Conservation (phyloP, 2,888 invertebrate species). For the Ametastegia equiseti region DNA sequence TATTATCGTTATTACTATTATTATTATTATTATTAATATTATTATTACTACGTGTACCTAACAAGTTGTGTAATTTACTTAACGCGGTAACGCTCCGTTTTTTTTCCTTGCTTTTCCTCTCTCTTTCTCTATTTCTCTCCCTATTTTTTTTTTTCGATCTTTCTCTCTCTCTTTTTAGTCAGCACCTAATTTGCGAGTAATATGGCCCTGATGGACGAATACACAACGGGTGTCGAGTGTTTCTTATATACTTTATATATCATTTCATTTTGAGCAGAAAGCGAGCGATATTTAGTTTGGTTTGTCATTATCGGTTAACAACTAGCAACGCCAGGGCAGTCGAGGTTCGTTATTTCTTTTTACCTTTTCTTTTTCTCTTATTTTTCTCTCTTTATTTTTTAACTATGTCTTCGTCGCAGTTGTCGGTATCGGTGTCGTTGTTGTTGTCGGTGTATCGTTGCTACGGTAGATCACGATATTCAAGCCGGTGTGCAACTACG, state of each 20-base stretch:
- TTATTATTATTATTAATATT: constrained; percentile 22
- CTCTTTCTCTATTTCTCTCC: not conserved
- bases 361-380: too few relatives aligned
- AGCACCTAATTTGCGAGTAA: constrained; percentile 55
- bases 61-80: constrained; percentile 34
- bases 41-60: constrained; percentile 38
- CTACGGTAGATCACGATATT: not conserved
- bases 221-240: constrained; percentile 50
- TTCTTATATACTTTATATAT: constrained; percentile 37
- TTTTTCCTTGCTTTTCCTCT: not conserved
- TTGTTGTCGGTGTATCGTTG: not conserved
- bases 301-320: constrained; percentile 59
- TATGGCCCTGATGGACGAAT: constrained; percentile 55
- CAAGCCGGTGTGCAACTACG: constrained; percentile 10
- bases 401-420: not conserved
- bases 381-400: not conserved
- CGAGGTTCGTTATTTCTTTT: not conserved
- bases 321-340: constrained; percentile 57
- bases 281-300: constrained; percentile 61
- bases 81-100: constrained; percentile 13
- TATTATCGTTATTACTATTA: constrained; percentile 32
- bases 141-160: not conserved
- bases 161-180: constrained; percentile 24
- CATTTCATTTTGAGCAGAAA: constrained; percentile 62
- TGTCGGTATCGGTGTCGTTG: not conserved